Evolutionary conservation across 2,797 vertebrate species (phyloP).

Genomic region (Apogon hyalosoma): DNA sequence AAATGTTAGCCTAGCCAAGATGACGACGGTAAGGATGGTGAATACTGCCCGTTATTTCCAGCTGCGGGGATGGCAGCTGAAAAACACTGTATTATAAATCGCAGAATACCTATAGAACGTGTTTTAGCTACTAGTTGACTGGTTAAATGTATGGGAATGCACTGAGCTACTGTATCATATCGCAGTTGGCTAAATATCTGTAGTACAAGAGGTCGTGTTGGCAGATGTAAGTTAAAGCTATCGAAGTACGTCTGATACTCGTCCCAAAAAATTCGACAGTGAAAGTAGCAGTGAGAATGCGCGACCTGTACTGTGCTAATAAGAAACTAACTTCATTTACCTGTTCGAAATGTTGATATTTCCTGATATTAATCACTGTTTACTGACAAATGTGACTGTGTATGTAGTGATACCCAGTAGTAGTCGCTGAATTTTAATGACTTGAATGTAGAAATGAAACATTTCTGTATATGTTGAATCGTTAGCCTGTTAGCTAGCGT

Average conservation of each 20-base stretch:
- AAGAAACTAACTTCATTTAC: conserved; percentile 22
- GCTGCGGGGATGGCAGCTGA: conserved; percentile 34
- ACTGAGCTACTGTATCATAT: accelerated
- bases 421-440: too few species aligned
- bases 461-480: not conserved
- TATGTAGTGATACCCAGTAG: too few species aligned
- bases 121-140: accelerated
- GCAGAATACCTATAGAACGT: not conserved
- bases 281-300: not conserved
- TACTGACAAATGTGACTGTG: not conserved
- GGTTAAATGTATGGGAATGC: accelerated
- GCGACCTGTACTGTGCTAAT: conserved; percentile 5
- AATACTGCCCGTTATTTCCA: conserved; percentile 71
- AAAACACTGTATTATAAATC: not conserved
- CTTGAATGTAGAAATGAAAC: not conserved
- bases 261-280: accelerated
- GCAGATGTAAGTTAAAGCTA: conserved; percentile 46
- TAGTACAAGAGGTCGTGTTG: conserved; percentile 52
- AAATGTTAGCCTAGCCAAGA: conserved; percentile 73
- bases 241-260: conserved; percentile 61
- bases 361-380: not conserved
- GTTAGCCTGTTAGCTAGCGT: conserved; percentile 25
- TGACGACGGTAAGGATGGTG: conserved; percentile 65
- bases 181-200: not conserved
- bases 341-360: not conserved